These are phyloP conservation scores for Toxostoma redivivum DNA, from an alignment of 2,113 vertebrate genomes.

Conservation along the genomic window DNA sequence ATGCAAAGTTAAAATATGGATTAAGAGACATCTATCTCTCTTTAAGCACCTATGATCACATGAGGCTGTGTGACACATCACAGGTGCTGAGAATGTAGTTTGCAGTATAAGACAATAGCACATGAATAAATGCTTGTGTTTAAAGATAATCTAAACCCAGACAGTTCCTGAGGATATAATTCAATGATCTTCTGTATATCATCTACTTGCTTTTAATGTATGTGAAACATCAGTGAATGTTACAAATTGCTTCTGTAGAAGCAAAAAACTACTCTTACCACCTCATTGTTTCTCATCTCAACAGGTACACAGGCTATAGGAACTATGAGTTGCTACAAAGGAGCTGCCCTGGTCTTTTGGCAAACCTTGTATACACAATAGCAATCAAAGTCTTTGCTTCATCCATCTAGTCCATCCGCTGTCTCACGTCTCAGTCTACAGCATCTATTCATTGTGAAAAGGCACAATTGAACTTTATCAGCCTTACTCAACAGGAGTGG, in stretches of 20 bases:
- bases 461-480: not conserved
- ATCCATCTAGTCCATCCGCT: rapidly evolving
- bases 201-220: not conserved
- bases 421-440: rapidly evolving
- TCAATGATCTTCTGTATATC: not conserved
- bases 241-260: not conserved
- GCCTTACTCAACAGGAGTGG: not conserved
- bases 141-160: not conserved
- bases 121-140: not conserved
- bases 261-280: not conserved
- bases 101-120: not conserved
- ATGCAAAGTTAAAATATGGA: not conserved
- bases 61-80: not conserved
- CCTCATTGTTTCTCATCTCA: not conserved
- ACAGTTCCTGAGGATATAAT: not conserved
- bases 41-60: not conserved
- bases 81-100: not conserved
- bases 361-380: not conserved
- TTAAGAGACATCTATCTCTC: not conserved
- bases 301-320: not conserved
- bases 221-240: not conserved
- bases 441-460: not conserved
- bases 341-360: not conserved
- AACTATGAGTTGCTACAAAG: not conserved
- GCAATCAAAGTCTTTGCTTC: not conserved